Evolutionary conservation across 1,140 invertebrate genomes (phyloP).

Genomic region (Cherax quadricarinatus): DNA sequence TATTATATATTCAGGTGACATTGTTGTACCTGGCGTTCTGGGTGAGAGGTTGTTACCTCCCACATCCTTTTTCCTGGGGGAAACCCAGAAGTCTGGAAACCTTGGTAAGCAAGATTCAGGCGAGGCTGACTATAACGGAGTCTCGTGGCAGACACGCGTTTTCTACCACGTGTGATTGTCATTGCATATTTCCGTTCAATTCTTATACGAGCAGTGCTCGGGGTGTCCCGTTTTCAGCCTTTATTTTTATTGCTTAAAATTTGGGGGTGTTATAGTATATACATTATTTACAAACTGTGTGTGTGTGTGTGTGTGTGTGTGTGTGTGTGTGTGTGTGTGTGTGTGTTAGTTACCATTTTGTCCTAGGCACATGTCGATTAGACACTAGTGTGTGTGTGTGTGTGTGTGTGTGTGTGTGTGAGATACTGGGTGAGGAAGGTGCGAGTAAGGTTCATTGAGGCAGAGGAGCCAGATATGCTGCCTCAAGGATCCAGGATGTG

Average conservation of each 20-base stretch:
- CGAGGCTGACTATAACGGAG: neutral
- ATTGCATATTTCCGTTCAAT: neutral
- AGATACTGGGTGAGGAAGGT: neutral
- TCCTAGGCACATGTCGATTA: no score
- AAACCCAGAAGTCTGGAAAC: constrained; percentile 10
- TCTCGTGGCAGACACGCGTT: neutral
- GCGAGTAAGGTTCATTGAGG: neutral
- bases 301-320: constrained; percentile 40
- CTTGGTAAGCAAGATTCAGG: constrained; percentile 25
- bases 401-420: constrained; percentile 41
- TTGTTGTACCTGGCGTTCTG: neutral
- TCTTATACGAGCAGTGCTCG: no score
- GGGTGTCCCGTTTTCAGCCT: no score
- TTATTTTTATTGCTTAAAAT: no score
- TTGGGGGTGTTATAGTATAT: no score
- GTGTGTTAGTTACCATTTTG: no score
- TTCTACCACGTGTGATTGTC: neutral
- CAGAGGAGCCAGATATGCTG: constrained; percentile 4
- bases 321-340: constrained; percentile 41
- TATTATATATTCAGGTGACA: neutral
- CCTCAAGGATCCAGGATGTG: constrained; percentile 31
- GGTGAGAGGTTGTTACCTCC: neutral
- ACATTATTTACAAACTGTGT: neutral
- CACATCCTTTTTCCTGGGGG: constrained; percentile 47
- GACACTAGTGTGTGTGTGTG: no score